Evolutionary conservation across 2,888 invertebrate species (phyloP), one percentile per base, ranked within the genome.

Genomic region (Hypsopygia costalis): DNA sequence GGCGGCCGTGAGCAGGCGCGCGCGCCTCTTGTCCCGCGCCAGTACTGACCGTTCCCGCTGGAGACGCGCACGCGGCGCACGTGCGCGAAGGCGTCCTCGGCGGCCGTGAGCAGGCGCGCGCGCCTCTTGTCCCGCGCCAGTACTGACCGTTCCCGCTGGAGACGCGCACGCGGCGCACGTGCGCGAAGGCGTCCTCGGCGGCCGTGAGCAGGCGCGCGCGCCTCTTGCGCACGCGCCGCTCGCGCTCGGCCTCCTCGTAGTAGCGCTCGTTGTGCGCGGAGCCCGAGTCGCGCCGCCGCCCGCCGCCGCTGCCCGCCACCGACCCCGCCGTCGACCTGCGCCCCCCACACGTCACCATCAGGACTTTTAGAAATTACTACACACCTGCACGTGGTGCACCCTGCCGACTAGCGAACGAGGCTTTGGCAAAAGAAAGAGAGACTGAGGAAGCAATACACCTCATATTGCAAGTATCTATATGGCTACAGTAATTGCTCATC

Each of bases 51-150:
- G 22, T 75, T 78, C 4, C 72, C 69, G 6, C 62, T 69, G 8
- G 43, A 69, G 3, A 80, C 68, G 0, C 89, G 86, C 47, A 98
- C 92, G 27, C 98, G 91, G 62, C 97, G 95, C 51, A 99, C 97
- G 69, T 99, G 98, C 7, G 98, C 97, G 78, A 99, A 99, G 0
- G 99, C 98, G 69, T 99, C 99, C 78, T 99, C 99, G 0, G 98
- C 95, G 0, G 98, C 97, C 1, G 96, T 95, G 40, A 98, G 92
- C 29, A 99, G 90, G 11, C 90, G 11, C 99, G 90, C 2, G 98
- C 98, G 43, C 94, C n/a, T n/a, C 8, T 3, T 16, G 16, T 16
- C 16, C 4, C 3, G 4, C 16, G 16, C 4, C 16, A n/a, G n/a
- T n/a, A 16, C 16, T 16, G 16, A 79, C 85, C 90, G 22, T 75